These are phyloP conservation scores for Cerastis rubricosa DNA, from an alignment of 2,888 invertebrate genomes.

Conservation along the genomic window DNA sequence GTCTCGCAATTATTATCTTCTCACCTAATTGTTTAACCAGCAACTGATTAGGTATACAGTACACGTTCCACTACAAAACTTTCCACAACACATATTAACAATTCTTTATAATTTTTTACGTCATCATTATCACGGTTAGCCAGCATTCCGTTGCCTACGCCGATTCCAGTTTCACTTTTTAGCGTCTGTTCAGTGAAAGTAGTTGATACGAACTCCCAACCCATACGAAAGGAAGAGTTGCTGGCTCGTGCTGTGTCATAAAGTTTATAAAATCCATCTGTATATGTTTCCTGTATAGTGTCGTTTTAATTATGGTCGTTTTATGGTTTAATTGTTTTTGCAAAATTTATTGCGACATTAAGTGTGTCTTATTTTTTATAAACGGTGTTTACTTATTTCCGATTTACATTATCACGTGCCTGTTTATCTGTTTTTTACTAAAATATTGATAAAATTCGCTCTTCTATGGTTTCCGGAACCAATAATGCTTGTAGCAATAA, in stretches of 20 bases:
- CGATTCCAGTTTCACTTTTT: constrained; percentile 89
- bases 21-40: not conserved
- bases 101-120: constrained; percentile 66
- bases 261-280: constrained; percentile 70
- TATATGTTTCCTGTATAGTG: constrained; percentile 49
- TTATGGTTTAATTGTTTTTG: constrained; percentile 52
- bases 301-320: constrained; percentile 22
- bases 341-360: constrained; percentile 5
- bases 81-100: constrained; percentile 63
- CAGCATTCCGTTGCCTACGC: constrained; percentile 77
- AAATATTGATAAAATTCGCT: not conserved
- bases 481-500: constrained; percentile 17
- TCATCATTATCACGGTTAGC: constrained; percentile 80
- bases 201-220: constrained; percentile 82
- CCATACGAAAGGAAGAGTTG: constrained; percentile 73
- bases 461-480: not conserved
- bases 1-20: not conserved
- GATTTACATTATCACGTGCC: constrained; percentile 11
- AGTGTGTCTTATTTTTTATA: not conserved
- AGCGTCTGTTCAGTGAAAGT: constrained; percentile 88
- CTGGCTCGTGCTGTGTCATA: constrained; percentile 70
- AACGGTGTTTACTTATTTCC: constrained; percentile 22
- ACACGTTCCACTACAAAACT: constrained; percentile 49
- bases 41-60: not conserved
- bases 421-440: not conserved